These are phyloP conservation scores for Hyposoter dolosus DNA, from an alignment of 2,888 invertebrate genomes.

Conservation along the genomic window DNA sequence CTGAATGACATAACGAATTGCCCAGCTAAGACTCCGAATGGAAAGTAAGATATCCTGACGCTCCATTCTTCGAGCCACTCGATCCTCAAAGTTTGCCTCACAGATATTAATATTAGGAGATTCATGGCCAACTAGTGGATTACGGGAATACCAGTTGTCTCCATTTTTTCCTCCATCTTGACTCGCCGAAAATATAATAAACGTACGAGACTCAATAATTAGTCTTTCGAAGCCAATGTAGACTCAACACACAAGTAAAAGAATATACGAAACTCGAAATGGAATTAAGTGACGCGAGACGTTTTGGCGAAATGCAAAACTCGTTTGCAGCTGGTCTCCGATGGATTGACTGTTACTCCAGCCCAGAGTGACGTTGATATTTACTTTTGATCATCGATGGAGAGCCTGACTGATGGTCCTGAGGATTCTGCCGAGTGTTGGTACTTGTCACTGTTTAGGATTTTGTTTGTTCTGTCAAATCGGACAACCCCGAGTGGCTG, in stretches of 20 bases:
- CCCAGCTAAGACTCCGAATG: not conserved
- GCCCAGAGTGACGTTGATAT: not conserved
- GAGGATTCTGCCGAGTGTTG: not conserved
- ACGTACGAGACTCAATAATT: not conserved
- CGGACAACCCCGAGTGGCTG: not conserved
- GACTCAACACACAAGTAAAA: not conserved
- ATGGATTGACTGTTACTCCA: not conserved
- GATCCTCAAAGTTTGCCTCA: not conserved
- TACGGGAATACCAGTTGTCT: constrained; percentile 46
- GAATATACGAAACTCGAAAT: not conserved
- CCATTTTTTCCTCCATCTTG: constrained; percentile 17
- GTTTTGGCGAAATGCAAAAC: constrained; percentile 19
- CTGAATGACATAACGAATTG: not conserved
- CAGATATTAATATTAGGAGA: constrained; percentile 32
- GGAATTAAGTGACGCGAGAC: not conserved
- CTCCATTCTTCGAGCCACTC: not conserved
- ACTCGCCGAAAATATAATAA: not conserved
- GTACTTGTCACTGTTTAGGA: not conserved
- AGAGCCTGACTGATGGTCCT: not conserved
- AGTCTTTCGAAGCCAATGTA: not conserved
- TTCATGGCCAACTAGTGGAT: constrained; percentile 54
- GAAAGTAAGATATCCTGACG: constrained; percentile 2
- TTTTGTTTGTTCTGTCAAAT: not conserved
- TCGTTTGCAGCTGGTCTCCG: not conserved
- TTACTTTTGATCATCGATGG: not conserved